Evolutionary conservation across 2,797 vertebrate species (phyloP).

Genomic region (Pitangus sulphuratus): DNA sequence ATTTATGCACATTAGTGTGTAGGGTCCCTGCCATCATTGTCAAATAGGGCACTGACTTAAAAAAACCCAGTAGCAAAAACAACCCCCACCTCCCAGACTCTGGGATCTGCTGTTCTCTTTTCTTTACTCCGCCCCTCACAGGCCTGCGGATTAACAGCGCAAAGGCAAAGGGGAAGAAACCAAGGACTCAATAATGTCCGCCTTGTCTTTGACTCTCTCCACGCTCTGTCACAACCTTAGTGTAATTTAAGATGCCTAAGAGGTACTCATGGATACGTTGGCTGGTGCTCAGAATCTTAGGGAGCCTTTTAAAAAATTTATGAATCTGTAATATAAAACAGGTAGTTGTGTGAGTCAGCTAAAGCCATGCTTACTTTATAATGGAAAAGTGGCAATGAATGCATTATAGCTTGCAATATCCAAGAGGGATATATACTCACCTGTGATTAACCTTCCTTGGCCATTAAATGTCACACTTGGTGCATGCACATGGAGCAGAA

Average conservation of each 20-base stretch:
- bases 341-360: neutral
- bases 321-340: neutral
- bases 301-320: constrained; percentile 19
- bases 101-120: neutral
- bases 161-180: neutral
- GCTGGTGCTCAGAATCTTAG: neutral
- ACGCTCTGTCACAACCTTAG: neutral
- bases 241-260: neutral
- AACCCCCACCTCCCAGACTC: neutral
- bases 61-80: neutral
- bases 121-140: neutral
- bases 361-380: constrained; percentile 25
- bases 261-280: neutral
- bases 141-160: neutral
- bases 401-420: constrained; percentile 33
- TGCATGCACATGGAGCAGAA: constrained; percentile 33
- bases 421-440: constrained; percentile 56
- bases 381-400: neutral
- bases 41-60: neutral
- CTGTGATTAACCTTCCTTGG: constrained; percentile 72
- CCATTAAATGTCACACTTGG: constrained; percentile 76
- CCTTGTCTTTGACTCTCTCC: neutral
- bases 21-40: neutral
- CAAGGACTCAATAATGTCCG: neutral
- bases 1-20: neutral